Percentiles rank a stretch among this genome's conserved stretches.
Evolutionary conservation across 2,113 vertebrate genomes (phyloP).

Genomic region (Sardina pilchardus): DNA sequence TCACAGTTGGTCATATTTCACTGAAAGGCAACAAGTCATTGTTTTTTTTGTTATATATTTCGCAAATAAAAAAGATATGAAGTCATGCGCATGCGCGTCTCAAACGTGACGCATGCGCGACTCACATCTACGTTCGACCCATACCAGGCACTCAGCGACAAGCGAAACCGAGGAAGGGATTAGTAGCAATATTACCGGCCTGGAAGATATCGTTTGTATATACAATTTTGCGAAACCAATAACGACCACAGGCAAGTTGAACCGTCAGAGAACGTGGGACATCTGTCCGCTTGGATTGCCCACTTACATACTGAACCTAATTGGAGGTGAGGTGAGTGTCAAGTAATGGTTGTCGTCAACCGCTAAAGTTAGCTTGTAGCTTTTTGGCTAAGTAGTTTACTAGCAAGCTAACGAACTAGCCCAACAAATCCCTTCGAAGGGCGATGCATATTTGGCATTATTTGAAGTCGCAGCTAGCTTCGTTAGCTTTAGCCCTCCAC

Average conservation of each 20-base stretch:
- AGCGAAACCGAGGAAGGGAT: constrained; percentile 64
- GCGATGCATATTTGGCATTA: constrained; percentile 23
- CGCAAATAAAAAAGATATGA: constrained; percentile 24
- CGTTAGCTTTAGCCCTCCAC: background rate
- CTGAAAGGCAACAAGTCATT: too few species aligned
- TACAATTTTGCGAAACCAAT: constrained; percentile 25
- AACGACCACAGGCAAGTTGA: constrained; percentile 42
- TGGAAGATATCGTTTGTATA: constrained; percentile 52
- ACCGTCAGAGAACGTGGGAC: constrained; percentile 41
- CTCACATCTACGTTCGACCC: constrained; percentile 70
- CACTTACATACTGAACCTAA: constrained; percentile 35
- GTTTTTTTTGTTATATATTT: too few species aligned
- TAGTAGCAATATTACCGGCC: constrained; percentile 56
- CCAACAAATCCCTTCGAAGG: constrained; percentile 21
- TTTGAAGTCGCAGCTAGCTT: constrained; percentile 12
- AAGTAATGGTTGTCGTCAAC: constrained; percentile 34
- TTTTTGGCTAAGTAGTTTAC: constrained; percentile 40
- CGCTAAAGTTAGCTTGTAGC: constrained; percentile 36
- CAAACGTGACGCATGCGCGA: constrained; percentile 73
- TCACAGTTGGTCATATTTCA: too few species aligned
- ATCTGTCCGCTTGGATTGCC: constrained; percentile 39
- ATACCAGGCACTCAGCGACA: constrained; percentile 56
- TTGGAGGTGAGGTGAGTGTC: constrained; percentile 69
- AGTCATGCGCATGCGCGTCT: constrained; percentile 62
- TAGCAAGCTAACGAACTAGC: constrained; percentile 46